These are phyloP conservation scores for Coenonympha arcania DNA, from an alignment of 2,888 invertebrate genomes.

Conservation along the genomic window DNA sequence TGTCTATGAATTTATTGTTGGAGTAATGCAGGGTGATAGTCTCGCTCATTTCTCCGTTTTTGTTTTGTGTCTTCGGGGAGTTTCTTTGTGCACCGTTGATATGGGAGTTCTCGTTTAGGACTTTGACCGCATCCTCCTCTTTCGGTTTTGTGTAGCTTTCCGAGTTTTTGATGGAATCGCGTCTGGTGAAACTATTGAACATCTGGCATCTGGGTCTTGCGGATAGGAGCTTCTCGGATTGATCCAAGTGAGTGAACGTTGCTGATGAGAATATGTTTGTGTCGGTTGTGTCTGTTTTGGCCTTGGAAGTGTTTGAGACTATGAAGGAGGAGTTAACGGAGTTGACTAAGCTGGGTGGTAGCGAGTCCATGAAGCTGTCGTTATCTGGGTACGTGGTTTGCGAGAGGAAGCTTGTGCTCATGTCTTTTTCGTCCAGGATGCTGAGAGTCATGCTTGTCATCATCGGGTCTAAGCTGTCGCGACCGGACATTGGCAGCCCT, in stretches of 20 bases:
- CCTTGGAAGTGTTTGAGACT: slow-evolving; percentile 49
- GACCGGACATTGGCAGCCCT: slow-evolving; percentile 51
- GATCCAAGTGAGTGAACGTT: slow-evolving; percentile 63
- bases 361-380: slow-evolving; percentile 63
- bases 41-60: slow-evolving; percentile 51
- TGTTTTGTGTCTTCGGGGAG: slow-evolving; percentile 34
- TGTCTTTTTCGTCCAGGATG: slow-evolving; percentile 69
- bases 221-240: slow-evolving; percentile 57
- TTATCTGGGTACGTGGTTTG: slow-evolving; percentile 67
- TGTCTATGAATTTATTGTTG: slow-evolving; percentile 55
- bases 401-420: slow-evolving; percentile 70
- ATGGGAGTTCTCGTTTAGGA: slow-evolving; percentile 58
- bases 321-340: slow-evolving; percentile 66
- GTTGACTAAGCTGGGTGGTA: slow-evolving; percentile 63
- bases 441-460: slow-evolving; percentile 70
- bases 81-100: slow-evolving; percentile 44
- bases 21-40: slow-evolving; percentile 62
- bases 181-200: slow-evolving; percentile 53
- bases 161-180: slow-evolving; percentile 49
- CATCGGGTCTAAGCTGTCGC: slow-evolving; percentile 65
- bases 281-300: slow-evolving; percentile 45
- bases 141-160: slow-evolving; percentile 63
- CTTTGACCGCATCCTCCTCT: slow-evolving; percentile 57
- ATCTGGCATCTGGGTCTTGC: slow-evolving; percentile 51
- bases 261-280: slow-evolving; percentile 61